These are phyloP conservation scores for Tyria jacobaeae DNA, from an alignment of 2,888 invertebrate genomes.

Conservation along the genomic window DNA sequence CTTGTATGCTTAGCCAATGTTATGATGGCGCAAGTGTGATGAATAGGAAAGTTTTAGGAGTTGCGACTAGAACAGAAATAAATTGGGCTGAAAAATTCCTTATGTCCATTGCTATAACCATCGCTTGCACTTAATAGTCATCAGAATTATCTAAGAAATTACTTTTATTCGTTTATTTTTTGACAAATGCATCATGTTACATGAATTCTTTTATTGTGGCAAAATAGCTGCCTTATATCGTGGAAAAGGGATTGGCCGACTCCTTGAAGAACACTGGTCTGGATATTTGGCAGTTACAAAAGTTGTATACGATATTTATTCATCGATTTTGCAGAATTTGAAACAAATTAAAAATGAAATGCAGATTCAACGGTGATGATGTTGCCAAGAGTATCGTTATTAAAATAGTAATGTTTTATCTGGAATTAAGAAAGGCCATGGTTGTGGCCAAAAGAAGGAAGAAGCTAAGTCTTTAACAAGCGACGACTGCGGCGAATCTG, in stretches of 20 bases:
- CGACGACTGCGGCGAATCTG: not conserved
- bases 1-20: no score
- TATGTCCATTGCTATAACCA: no score
- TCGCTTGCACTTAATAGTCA: no score
- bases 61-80: no score
- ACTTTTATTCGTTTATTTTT: no score
- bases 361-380: conserved; percentile 26
- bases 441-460: not conserved
- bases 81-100: no score
- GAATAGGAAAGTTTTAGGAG: no score
- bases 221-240: no score
- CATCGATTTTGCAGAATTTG: conserved; percentile 1
- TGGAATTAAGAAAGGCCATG: conserved; percentile 27
- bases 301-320: conserved; percentile 3
- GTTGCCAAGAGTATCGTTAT: conserved; percentile 30
- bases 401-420: conserved; percentile 32
- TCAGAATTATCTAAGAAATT: no score
- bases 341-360: not conserved
- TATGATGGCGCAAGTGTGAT: no score
- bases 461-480: not conserved
- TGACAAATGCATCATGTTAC: no score
- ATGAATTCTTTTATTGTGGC: no score
- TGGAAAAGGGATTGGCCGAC: not conserved
- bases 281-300: conserved; percentile 4
- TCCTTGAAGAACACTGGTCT: not conserved